A percentile compares a stretch with the other conserved stretches of the same genome.
These are phyloP conservation scores for Polymixis lichenea DNA, from an alignment of 2,888 invertebrate genomes.

Conservation along the genomic window DNA sequence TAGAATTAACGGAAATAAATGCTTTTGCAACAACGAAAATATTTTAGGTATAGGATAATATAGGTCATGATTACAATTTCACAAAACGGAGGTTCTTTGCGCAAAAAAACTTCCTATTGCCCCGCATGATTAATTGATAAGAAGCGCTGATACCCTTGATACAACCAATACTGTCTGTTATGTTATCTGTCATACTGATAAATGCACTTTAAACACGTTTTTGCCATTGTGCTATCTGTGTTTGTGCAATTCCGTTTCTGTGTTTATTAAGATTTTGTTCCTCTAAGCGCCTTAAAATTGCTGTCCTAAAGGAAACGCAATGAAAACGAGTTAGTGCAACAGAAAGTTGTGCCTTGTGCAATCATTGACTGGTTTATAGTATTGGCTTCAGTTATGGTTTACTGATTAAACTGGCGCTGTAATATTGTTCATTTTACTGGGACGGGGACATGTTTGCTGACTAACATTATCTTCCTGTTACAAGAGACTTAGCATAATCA, in stretches of 20 bases:
- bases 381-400: not conserved
- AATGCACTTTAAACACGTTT: conserved; percentile 10
- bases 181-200: conserved; percentile 37
- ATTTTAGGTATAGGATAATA: not conserved
- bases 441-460: not conserved
- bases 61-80: conserved; percentile 41
- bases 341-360: conserved; percentile 28
- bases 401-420: not conserved
- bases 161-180: conserved; percentile 24
- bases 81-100: conserved; percentile 52
- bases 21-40: not conserved
- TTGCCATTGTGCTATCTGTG: not conserved
- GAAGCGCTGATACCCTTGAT: conserved; percentile 47
- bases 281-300: conserved; percentile 12
- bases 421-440: not conserved
- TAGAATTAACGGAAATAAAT: too few relatives aligned
- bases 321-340: conserved; percentile 20
- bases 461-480: too few relatives aligned
- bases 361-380: conserved; percentile 23
- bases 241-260: not conserved
- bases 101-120: conserved; percentile 53
- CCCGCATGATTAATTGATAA: conserved; percentile 65
- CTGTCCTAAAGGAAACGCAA: not conserved
- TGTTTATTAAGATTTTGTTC: conserved; percentile 2
- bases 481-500: too few relatives aligned